Conservation (phyloP, 2,888 invertebrate species). For the Galeruca laticollis region DNA sequence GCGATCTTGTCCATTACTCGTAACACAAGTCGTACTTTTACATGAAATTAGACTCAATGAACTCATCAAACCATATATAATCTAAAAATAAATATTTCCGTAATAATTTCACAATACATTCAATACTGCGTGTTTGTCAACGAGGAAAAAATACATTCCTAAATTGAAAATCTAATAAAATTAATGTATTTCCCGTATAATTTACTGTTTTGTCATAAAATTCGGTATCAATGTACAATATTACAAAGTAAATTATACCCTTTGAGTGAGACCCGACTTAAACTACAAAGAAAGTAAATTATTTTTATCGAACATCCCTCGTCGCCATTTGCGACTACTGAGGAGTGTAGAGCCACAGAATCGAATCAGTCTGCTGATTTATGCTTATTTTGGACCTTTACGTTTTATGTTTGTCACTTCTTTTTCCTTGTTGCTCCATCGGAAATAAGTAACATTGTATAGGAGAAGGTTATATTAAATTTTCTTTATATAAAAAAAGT, state of each 20-base stretch:
- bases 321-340: neutral
- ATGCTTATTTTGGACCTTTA: conserved; percentile 25
- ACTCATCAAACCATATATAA: no score
- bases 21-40: no score
- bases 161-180: neutral
- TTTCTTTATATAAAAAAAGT: neutral
- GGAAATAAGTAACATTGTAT: conserved; percentile 17
- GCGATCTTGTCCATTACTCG: no score
- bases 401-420: conserved; percentile 9
- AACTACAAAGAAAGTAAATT: conserved; percentile 15
- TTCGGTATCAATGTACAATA: neutral
- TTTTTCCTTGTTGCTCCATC: conserved; percentile 6
- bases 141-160: no score
- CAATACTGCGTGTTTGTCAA: no score
- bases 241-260: neutral
- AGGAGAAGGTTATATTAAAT: conserved; percentile 12
- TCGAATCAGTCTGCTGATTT: conserved; percentile 23
- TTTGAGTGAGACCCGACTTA: neutral
- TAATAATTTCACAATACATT: no score
- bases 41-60: no score
- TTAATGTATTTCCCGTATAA: neutral
- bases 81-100: no score
- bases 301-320: conserved; percentile 15
- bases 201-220: neutral
- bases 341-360: neutral